Evolutionary conservation across 2,797 vertebrate genomes (phyloP).

Genomic region (Aselliscus stoliczkanus): DNA sequence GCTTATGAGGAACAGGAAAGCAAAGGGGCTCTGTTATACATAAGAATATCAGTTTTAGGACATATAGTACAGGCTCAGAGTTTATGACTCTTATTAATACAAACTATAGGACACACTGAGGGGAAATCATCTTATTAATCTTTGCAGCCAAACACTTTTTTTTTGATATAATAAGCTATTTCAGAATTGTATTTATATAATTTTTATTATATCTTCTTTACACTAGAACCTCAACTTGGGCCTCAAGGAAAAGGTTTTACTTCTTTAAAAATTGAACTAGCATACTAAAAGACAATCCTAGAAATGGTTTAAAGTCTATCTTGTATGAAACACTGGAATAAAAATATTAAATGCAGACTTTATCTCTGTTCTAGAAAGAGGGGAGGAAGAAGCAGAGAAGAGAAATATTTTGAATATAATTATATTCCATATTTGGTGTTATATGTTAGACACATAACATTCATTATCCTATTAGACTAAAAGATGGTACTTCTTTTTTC

Average conservation of each 20-base stretch:
- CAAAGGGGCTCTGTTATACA: not conserved
- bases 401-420: not conserved
- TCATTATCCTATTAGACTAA: not conserved
- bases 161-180: not conserved
- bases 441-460: not conserved
- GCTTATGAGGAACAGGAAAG: not conserved
- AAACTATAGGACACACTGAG: not conserved
- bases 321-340: not conserved
- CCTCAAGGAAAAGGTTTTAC: not conserved
- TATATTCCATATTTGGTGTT: not conserved
- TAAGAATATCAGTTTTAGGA: not conserved
- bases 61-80: not conserved
- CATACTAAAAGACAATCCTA: not conserved
- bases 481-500: not conserved
- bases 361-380: not conserved
- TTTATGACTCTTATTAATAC: not conserved
- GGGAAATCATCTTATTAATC: not conserved
- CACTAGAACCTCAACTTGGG: not conserved
- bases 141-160: not conserved
- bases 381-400: not conserved
- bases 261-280: not conserved
- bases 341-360: conserved; percentile 1
- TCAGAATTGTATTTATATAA: not conserved
- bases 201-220: not conserved
- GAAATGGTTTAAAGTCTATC: not conserved